Evolutionary conservation across 1,140 invertebrate genomes (phyloP), one percentile per base, ranked within the genome.

Genomic region (Stegodyphus dumicola): DNA sequence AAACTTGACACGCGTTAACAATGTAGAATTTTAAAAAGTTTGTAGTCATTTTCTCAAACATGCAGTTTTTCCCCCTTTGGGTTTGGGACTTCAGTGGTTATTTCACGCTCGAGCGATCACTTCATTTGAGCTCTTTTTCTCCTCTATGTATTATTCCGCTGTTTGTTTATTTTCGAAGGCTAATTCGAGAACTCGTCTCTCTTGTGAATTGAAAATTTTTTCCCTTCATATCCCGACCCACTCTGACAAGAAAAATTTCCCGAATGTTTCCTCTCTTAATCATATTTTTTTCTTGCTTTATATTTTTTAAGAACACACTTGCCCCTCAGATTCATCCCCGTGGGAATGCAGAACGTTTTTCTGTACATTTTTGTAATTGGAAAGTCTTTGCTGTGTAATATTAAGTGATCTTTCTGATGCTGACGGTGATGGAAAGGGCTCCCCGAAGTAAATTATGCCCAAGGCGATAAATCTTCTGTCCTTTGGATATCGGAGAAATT

Each of bases 51-150:
- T 54, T 75, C 60, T 75, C 18, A 56, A 60, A 54, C 17, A 18
- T 51, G 48, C 7, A 51, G 49, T 71, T 33, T 33, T 18, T 5
- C 70, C 70, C 33, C 70, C 70, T 49, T 51, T 49, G 13, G 9
- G 9, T 77, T 64, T 56, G 53, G 11, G 48, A 77, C 60, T 67
- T 67, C 48, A 67, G 67, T 64, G 48, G 76, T 53, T 67, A 77
- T 77, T 53, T 67, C 49, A 67, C 76, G 76, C 76, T 17, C 67
- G 64, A 18, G 17, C 76, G 51, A 53, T 77, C 76, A 66, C 53
- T 77, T 77, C 76, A 77, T 77, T 77, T 77, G 60, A 77, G 64
- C 54, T 77, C 60, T 65, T 51, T 48, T 67, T 53, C 33, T 33
- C 3, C 33, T 33, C 33, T 33, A 33, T 33, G 9, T 11, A 48